Base-by-base conservation (phyloP, 1,140 invertebrate genomes). In the Thalassaphorura encarpata region DNA sequence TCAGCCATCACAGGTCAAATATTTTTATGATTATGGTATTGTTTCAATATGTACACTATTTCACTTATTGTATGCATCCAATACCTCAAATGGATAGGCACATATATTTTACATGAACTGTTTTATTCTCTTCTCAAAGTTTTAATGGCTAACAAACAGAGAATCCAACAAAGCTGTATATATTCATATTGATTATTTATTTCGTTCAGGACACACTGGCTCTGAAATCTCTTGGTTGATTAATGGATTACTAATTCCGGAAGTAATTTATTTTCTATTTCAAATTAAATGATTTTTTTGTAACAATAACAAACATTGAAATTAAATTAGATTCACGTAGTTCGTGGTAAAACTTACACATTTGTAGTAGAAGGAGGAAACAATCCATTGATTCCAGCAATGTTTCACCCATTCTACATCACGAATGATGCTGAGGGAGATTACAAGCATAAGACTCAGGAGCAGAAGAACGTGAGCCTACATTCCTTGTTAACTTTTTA, bases 141-240 rank as follows among this genome's bases (percentile, higher is more conserved):
- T n/a, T 39, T 51, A 6, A 51, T 23, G 46, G 27, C 8, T 8
- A 15, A 45, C 15, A n/a, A n/a, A n/a, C n/a, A n/a, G n/a, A n/a
- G n/a, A n/a, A n/a, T n/a, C n/a, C n/a, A n/a, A n/a, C n/a, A n/a
- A n/a, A n/a, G n/a, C n/a, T n/a, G n/a, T n/a, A n/a, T n/a, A 36
- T 36, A 27, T 29, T 23, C 28, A n/a, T n/a, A 26, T 36, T 36
- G 33, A n/a, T 36, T 36, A n/a, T n/a, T 36, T 11, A 36, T 36
- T n/a, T 36, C 26, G 24, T 23, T 47, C 54, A 89, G 89, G 89
- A 62, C 85, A 91, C 69, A 85, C 91, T 2, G 89, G 89, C 36
- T 93, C 89, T 89, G 89, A 90, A 39, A 85, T 94, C 24, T 83
- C 87, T 0, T 96, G 90, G 90, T 93, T 90, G 73, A 92, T 97